A percentile compares a stretch with the other conserved stretches of the same genome.
These are phyloP conservation scores for Arvicanthis niloticus DNA, from an alignment of 2,113 vertebrate species.

Conservation along the genomic window DNA sequence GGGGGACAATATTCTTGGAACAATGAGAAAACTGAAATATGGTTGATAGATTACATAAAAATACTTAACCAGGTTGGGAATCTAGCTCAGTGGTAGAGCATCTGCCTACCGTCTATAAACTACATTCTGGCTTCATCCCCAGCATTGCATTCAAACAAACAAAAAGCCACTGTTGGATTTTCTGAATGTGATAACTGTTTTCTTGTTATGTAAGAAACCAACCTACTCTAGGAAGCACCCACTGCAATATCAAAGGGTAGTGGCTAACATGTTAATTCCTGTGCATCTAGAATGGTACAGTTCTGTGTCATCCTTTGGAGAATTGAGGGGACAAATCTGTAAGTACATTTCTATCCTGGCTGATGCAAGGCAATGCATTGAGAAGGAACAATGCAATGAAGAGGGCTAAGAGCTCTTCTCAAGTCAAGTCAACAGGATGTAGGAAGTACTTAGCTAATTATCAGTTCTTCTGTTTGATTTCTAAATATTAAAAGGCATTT, in stretches of 20 bases:
- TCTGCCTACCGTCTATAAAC: background rate
- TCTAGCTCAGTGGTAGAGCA: background rate
- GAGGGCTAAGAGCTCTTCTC: too few relatives aligned
- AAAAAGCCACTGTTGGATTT: background rate
- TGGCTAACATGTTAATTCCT: background rate
- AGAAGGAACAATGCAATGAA: background rate
- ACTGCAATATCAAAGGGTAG: background rate
- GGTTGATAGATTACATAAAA: background rate
- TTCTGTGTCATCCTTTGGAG: background rate
- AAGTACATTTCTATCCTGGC: background rate
- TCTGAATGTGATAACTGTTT: background rate
- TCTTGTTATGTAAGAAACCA: background rate
- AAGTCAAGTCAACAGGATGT: background rate
- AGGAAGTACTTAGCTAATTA: background rate
- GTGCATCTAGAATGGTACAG: background rate
- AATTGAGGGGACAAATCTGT: background rate
- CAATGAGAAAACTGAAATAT: conserved; percentile 3
- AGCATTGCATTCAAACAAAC: background rate
- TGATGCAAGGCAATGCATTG: background rate
- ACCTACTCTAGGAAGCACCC: background rate
- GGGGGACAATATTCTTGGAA: background rate
- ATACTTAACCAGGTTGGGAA: background rate
- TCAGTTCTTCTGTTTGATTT: too few relatives aligned
- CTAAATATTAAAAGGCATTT: background rate
- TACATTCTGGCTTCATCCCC: background rate